phyloP scores from a whole-genome alignment of 2,113 vertebrate genomes.

The Prunella himalayana region DNA sequence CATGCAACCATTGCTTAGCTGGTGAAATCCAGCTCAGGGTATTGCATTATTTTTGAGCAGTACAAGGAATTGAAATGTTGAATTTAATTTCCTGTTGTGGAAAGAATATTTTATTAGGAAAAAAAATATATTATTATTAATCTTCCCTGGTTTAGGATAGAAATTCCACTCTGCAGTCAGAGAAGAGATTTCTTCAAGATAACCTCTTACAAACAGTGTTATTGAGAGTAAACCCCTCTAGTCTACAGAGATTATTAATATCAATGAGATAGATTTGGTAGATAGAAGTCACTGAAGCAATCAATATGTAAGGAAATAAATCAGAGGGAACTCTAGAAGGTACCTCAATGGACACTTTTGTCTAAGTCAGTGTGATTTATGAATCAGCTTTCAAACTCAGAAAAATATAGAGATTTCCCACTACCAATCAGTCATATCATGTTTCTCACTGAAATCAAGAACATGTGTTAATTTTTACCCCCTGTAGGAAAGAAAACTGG shows the following conservation, averaged over 20 bases:
- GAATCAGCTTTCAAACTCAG: background rate
- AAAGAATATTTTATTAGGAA: background rate
- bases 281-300: background rate
- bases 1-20: background rate
- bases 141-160: background rate
- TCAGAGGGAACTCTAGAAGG: background rate
- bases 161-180: background rate
- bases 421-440: background rate
- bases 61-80: background rate
- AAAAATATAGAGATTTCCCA: background rate
- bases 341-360: background rate
- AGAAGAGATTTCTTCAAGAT: background rate
- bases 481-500: background rate
- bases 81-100: background rate
- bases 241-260: background rate
- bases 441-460: background rate
- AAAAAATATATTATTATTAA: background rate
- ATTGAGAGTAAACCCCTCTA: background rate
- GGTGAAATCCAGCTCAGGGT: background rate
- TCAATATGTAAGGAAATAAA: background rate
- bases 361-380: background rate
- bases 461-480: background rate
- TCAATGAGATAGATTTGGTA: background rate
- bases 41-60: background rate
- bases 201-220: background rate